phyloP scores from a whole-genome alignment of 2,888 invertebrate species.

The Protophormia terraenovae region DNA sequence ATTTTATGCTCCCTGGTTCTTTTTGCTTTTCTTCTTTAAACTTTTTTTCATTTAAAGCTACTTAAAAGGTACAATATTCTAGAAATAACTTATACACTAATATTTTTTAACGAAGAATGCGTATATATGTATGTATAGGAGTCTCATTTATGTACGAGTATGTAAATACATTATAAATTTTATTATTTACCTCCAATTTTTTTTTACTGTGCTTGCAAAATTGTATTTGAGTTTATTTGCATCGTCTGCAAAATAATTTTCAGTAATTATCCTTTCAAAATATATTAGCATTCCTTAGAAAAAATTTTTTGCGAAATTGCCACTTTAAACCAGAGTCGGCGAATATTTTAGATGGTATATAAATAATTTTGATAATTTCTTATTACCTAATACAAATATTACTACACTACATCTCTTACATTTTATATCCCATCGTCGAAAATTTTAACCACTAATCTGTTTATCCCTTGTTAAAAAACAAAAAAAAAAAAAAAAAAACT shows the following conservation, averaged over 20 bases:
- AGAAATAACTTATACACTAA: background rate
- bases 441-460: background rate
- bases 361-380: too few species aligned
- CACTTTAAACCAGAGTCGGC: conserved; percentile 20
- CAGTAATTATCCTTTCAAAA: conserved; percentile 56
- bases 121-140: background rate
- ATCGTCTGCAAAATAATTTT: conserved; percentile 54
- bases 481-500: too few species aligned
- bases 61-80: background rate
- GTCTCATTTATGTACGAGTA: background rate
- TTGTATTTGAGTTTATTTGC: conserved; percentile 29
- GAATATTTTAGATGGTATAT: background rate
- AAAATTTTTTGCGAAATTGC: conserved; percentile 36
- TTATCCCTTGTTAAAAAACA: conserved; percentile 17
- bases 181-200: background rate
- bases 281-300: conserved; percentile 32
- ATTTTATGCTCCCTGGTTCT: background rate
- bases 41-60: background rate
- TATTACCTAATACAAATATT: too few species aligned
- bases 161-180: background rate
- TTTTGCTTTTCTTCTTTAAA: background rate
- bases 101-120: too few species aligned
- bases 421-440: background rate
- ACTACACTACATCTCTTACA: too few species aligned
- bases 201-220: conserved; percentile 27